Base-by-base conservation (phyloP, 2,113 vertebrate species). In the Zosterops hypoxanthus region DNA sequence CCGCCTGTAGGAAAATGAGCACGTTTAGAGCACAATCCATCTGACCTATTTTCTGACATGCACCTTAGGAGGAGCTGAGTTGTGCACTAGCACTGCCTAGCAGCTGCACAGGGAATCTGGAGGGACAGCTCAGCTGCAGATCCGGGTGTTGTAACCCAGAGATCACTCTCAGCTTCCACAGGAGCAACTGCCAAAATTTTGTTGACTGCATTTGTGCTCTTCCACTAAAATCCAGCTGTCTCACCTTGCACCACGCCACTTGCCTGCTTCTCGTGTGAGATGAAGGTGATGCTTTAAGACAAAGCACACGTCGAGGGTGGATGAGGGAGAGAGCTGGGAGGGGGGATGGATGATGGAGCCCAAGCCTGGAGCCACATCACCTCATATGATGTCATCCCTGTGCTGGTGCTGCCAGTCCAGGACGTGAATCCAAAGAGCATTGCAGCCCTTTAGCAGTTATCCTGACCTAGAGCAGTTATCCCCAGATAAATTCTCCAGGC, bases 1-100 rank as follows among this genome's bases (percentile, higher is more conserved):
- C 13, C 0, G 90, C 92, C 90, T 33, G 34, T 60, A 91, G 93
- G 93, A 94, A 91, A 87, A 92, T 6, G 84, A 94, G 90, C 93
- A 68, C 86, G 55, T 78, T 61, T 31, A 61, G 57, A 70, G 93
- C 87, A 75, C 60, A 60, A 78, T 17, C 92, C 87, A 75, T 75
- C 92, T 97, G 96, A 96, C 96, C 92, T 95, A 94, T 95, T 96
- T 96, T 95, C 95, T 89, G 81, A 71, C 90, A 31, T 12, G 78
- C 77, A 96, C 87, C 96, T 97, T 25, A 49, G 64, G 55, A 92
- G 31, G 90, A 82, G 90, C 59, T 59, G 84, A 78, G 82, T 2
- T 44, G 19, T 75, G 84, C 50, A 3, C 72, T 55, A 36, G 87
- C 92, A 71, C 83, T 94, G 91, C 91, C 91, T 86, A 20, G 39